A percentile compares a stretch with the other conserved stretches of the same genome.
These are phyloP conservation scores for Channa maculata DNA, from an alignment of 2,113 vertebrate species.

Conservation along the genomic window DNA sequence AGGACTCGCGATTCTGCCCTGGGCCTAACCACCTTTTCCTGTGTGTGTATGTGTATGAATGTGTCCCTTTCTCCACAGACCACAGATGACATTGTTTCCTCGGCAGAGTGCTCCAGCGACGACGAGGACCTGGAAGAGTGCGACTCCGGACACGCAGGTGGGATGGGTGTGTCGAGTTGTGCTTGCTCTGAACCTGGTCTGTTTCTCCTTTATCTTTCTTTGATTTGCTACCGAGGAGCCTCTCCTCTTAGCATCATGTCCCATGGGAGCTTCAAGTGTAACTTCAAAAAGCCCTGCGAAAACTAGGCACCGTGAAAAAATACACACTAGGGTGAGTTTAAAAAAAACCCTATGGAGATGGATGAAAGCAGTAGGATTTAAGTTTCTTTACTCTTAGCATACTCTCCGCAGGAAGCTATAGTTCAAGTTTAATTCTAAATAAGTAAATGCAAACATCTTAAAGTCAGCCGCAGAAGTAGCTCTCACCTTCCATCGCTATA, in stretches of 20 bases:
- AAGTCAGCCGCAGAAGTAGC: slow-evolving; percentile 25
- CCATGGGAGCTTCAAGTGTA: slow-evolving; percentile 90
- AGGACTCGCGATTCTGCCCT: slow-evolving; percentile 27
- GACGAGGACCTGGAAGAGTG: slow-evolving; percentile 99
- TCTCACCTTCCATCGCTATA: slow-evolving; percentile 19
- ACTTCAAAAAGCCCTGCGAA: slow-evolving; percentile 67
- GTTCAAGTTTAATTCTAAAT: slow-evolving; percentile 15
- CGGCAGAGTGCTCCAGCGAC: slow-evolving; percentile 97
- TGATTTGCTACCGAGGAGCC: slow-evolving; percentile 89
- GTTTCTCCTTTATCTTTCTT: slow-evolving; percentile 78
- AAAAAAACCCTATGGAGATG: slow-evolving; percentile 60
- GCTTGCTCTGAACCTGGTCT: slow-evolving; percentile 88
- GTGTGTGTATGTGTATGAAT: slow-evolving; percentile 15
- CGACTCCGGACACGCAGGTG: slow-evolving; percentile 97
- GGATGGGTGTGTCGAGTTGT: slow-evolving; percentile 94
- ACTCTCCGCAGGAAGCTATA: slow-evolving; percentile 48
- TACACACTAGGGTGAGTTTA: slow-evolving; percentile 37
- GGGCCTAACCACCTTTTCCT: slow-evolving; percentile 11
- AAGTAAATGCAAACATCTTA: slow-evolving; percentile 16
- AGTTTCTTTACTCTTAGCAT: slow-evolving; percentile 34
- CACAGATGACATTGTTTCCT: slow-evolving; percentile 96
- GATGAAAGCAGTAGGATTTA: slow-evolving; percentile 52
- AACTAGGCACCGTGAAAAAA: slow-evolving; percentile 41
- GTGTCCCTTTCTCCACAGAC: slow-evolving; percentile 80
- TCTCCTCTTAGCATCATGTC: slow-evolving; percentile 91